Conservation (phyloP, 53 echinoderm and acorn worm genomes). For the Astropecten irregularis region DNA sequence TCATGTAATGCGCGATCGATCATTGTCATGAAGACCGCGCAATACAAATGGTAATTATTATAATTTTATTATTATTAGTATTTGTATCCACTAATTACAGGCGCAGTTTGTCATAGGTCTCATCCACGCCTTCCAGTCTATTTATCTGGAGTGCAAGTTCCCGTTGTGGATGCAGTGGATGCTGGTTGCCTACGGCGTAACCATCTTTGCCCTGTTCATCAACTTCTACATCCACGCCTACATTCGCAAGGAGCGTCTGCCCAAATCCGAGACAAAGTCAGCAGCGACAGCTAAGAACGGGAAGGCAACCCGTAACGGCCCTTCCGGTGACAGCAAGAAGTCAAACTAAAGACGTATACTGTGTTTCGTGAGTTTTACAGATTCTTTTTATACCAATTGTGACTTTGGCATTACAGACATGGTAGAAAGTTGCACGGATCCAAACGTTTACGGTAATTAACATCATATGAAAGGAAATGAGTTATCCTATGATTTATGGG, state of each 20-base stretch:
- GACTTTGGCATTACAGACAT: no score
- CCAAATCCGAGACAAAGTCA: conserved; percentile 55
- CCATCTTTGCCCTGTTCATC: conserved; percentile 84
- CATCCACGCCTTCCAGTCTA: conserved; percentile 79
- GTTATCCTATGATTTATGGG: no score
- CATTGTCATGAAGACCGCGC: no score
- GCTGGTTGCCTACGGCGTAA: conserved; percentile 78
- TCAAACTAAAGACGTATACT: conserved; percentile 25
- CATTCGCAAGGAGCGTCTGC: conserved; percentile 77
- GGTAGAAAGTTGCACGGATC: no score
- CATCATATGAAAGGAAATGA: no score
- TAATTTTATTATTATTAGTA: no score
- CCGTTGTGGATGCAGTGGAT: conserved; percentile 95
- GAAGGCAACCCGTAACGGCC: not conserved
- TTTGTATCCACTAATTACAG: no score
- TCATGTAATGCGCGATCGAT: no score
- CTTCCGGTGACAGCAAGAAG: conserved; percentile 24
- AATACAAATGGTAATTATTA: no score
- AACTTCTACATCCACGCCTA: conserved; percentile 99
- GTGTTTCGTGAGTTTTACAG: no score
- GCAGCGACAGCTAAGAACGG: not conserved
- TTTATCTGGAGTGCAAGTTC: conserved; percentile 89
- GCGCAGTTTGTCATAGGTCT: conserved; percentile 86
- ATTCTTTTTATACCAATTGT: no score
- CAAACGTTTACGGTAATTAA: no score